A percentile compares a stretch with the other conserved stretches of the same genome.
Evolutionary conservation across 2,113 vertebrate species (phyloP).

Genomic region (Tringa solitaria): DNA sequence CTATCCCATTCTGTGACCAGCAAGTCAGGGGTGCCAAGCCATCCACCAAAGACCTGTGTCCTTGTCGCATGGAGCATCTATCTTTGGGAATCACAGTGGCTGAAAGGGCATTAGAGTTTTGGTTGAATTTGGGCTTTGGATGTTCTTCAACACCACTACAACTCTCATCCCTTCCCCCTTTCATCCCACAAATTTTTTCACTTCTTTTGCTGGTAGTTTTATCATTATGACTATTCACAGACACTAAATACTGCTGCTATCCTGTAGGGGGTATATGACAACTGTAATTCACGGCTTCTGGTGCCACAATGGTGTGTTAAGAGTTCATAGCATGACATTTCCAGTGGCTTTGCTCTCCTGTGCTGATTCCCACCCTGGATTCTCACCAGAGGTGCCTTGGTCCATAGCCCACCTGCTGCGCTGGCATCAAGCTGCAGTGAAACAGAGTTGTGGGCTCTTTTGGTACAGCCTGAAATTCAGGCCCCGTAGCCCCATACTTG

Average conservation of each 20-base stretch:
- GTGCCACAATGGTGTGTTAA: neutral
- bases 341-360: neutral
- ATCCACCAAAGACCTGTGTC: fast-evolving
- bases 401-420: neutral
- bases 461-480: neutral
- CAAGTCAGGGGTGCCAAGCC: too few species aligned
- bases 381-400: neutral
- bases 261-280: neutral
- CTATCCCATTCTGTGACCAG: neutral
- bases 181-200: neutral
- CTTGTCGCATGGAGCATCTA: neutral
- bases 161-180: neutral
- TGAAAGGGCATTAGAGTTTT: neutral
- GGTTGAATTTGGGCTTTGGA: neutral
- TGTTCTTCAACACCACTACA: neutral
- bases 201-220: neutral
- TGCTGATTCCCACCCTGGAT: neutral
- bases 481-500: neutral
- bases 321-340: neutral
- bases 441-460: neutral
- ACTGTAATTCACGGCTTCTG: neutral
- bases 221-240: neutral
- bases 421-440: neutral
- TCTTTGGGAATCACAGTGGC: too few species aligned
- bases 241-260: neutral